Base-by-base conservation (phyloP, 1,140 invertebrate genomes). In the Saccostrea glomerata region DNA sequence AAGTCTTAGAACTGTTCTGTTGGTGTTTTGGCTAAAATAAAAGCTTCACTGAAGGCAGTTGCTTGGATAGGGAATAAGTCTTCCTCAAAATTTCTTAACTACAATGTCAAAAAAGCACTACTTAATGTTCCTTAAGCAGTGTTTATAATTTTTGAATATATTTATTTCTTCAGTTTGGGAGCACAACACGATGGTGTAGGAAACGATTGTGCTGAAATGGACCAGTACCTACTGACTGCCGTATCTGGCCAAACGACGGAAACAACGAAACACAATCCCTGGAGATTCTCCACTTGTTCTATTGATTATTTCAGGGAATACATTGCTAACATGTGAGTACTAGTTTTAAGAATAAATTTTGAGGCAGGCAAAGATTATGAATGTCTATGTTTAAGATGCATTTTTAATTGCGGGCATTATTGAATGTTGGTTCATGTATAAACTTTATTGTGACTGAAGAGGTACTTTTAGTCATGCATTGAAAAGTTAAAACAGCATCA, bases 231-330 rank as follows among this genome's bases (percentile, higher is more conserved):
- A 15, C 89, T 91, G 88, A 86, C 91, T 15, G 73, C 55, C 2
- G 77, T 82, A 0, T 85, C 88, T 7, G 89, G 88, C 11, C 13
- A 55, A 9, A 85, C 89, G 4, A 86, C 82, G 7, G 82, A 85
- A 15, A 54, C 23, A 0, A 91, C 86, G 13, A 63, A 87, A 58
- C 60, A 82, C 0, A 91, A 91, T 60, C 91, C 91, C 7, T 91
- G 77, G 83, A 88, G 82, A n/a, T 91, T 91, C 63, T 91, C 91
- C 0, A 25, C 83, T 11, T 91, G 91, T 84, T 90, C 89, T 20
- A 86, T 90, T 17, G 77, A 89, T 13, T 84, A 83, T 54, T 88
- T 91, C 82, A 23, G 85, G 20, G 23, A 54, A n/a, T 87, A 87
- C 36, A 66, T 89, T 6, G 83, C 36, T 1, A 55, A 55, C 40